Evolutionary conservation across 1,140 invertebrate species (phyloP), one percentile per base, ranked within the genome.

Genomic region (Caenorhabditis inopinata): DNA sequence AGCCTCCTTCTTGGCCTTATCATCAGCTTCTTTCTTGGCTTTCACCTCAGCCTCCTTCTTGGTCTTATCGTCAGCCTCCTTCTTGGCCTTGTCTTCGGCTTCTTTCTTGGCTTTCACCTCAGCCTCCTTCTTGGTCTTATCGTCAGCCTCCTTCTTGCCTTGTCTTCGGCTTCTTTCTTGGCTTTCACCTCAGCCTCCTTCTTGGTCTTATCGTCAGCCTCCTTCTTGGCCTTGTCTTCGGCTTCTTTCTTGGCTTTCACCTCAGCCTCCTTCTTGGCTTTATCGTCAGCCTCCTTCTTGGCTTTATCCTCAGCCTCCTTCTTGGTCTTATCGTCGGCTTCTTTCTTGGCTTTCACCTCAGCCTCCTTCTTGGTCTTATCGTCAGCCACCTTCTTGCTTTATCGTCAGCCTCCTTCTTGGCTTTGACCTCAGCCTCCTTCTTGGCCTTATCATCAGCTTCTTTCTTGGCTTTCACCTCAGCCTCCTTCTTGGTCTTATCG

Each of bases 401-500:
- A 1, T 7, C 27, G 27, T 58, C 35, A 16, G 25, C 51, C 1
- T 51, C 29, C 14, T 42, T 42, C 38, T 42, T 42, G 38, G 14
- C 38, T 42, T 5, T 14, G n/a, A 49, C 74, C 11, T 58, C 79
- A 29, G 42, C 21, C 2, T 35, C 58, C 58, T 68, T 68, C 32
- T 68, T 68, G 16, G 51, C 11, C 51, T 58, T 58, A 3, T n/a
- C 12, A 5, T 42, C 6, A 14, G 38, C 38, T 42, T 42, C 6
- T 14, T 42, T 42, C 32, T 68, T 38, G 1, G 9, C 23, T 25
- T 53, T 18, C 14, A 62, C 35, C 25, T 32, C 73, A 14, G n/a
- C 82, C 9, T 35, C 83, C 21, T 49, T 45, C 48, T 27, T 42
- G 14, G 38, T 7, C 14, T 5, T 21, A 14, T 85, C 62, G 9